Evolutionary conservation across 2,888 invertebrate genomes (phyloP), one percentile per base, ranked within the genome.

Genomic region (Pomacea canaliculata): DNA sequence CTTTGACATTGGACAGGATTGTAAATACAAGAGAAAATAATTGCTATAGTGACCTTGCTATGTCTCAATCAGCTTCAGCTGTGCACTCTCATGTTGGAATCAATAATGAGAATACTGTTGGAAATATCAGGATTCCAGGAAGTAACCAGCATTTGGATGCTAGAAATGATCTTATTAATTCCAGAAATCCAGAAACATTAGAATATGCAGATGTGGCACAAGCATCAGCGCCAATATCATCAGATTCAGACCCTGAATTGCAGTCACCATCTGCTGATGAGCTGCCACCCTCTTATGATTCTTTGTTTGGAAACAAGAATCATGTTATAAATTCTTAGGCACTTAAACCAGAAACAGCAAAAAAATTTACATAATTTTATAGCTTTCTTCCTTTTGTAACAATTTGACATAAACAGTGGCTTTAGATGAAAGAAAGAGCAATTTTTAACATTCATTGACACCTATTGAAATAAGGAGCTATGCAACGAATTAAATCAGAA

Each of bases 231-330:
- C 10, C 63, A 63, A 12, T 19, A 63, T 23, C 23, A 12, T 12
- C 12, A 23, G 63, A 63, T 2, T 56, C 51, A 13, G 51, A 56
- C 1, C 12, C 51, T 13, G 51, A 16, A 10, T 7, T 63, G 23
- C 63, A 63, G 10, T 63, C 63, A 23, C 63, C 63, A 23, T 18
- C 63, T 27, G 23, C 63, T 23, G 10, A 63, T 63, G 63, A 63
- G 27, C 63, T 19, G 19, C 63, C 63, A 63, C 63, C 63, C 12
- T 63, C 63, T 63, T 63, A 63, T 19, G 63, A 63, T 63, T 63
- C 63, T 63, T 10, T 63, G 10, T 63, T 63, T 9, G 63, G 63
- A 63, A 19, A 63, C 16, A 27, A 63, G 1, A 56, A 56, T 56
- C 1, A 56, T 56, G 0, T 13, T 56, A 56, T 56, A 56, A 56